Evolutionary conservation across 2,888 invertebrate genomes (phyloP), one percentile per base, ranked within the genome.

Genomic region (Clanis bilineata): DNA sequence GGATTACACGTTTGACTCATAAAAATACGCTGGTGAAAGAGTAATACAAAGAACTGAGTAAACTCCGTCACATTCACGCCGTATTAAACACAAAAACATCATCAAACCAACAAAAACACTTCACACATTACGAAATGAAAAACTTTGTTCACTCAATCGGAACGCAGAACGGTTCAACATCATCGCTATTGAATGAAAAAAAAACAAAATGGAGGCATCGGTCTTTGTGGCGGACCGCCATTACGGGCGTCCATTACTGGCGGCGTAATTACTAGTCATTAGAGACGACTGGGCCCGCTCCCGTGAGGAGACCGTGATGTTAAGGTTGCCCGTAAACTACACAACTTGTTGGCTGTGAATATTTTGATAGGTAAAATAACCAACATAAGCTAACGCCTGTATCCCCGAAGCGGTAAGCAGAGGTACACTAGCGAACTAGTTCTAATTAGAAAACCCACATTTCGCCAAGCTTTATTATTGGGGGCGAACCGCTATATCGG

Each of bases 191-290:
- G 57, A 66, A 71, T 71, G 73, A 72, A 67, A 74, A 77, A 72
- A 80, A 76, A 78, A 77, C 79, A 82, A 86, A 84, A 85, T 85
- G 83, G 80, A 78, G 80, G 82, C 77, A 74, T 66, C 70, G 73
- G 64, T 80, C 87, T 88, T 90, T 90, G 89, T 85, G 85, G 82
- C 83, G 72, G 79, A 74, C 88, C 86, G 86, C 83, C 83, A 84
- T 85, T 82, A 80, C 82, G 64, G 64, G 83, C 76, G 80, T 83
- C 89, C 86, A 90, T 90, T 90, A 90, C 89, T 72, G 62, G 69
- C 73, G 66, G 68, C 82, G 88, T 89, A 90, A 91, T 91, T 90
- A 89, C 85, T 80, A 80, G 87, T 88, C 89, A 90, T 91, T 91
- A 91, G 85, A 79, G 73, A 64, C 71, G 71, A 66, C 70, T 72